phyloP scores from a whole-genome alignment of 2,797 vertebrate genomes.

The Cossypha dichroa region DNA sequence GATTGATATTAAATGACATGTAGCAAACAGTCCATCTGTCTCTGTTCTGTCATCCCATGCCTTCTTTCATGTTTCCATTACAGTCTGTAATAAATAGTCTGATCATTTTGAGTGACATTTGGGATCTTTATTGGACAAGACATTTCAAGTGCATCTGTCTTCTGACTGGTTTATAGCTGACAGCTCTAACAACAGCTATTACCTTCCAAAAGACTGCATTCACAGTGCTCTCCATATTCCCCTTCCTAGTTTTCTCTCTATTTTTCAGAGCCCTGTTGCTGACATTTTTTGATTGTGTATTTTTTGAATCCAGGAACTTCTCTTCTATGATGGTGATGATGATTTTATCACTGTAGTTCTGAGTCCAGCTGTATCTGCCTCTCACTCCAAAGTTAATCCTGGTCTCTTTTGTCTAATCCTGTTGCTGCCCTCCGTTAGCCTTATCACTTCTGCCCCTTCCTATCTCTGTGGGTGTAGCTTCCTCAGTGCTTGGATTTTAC shows the following conservation, averaged over 20 bases:
- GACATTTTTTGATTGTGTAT: background rate
- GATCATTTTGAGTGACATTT: constrained; percentile 61
- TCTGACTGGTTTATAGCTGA: constrained; percentile 35
- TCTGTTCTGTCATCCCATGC: background rate
- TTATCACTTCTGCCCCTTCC: background rate
- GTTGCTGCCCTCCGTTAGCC: background rate
- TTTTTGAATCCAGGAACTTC: background rate
- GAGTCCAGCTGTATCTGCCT: background rate
- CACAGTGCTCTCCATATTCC: background rate
- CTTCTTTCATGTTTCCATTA: constrained; percentile 35
- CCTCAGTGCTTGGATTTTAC: background rate
- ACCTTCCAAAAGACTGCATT: constrained; percentile 4
- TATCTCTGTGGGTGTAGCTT: background rate
- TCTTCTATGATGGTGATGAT: background rate
- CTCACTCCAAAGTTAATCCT: background rate
- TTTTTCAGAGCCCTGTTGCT: background rate
- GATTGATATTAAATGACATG: constrained; percentile 42
- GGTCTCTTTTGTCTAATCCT: background rate
- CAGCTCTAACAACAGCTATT: constrained; percentile 51
- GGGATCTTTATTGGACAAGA: constrained; percentile 41
- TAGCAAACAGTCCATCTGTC: constrained; percentile 20
- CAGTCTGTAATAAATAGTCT: constrained; percentile 45
- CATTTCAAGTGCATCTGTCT: constrained; percentile 53
- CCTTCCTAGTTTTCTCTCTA: background rate
- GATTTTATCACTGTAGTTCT: background rate